phyloP scores from a whole-genome alignment of 2,113 vertebrate genomes.

The Acrocephalus kingi region DNA sequence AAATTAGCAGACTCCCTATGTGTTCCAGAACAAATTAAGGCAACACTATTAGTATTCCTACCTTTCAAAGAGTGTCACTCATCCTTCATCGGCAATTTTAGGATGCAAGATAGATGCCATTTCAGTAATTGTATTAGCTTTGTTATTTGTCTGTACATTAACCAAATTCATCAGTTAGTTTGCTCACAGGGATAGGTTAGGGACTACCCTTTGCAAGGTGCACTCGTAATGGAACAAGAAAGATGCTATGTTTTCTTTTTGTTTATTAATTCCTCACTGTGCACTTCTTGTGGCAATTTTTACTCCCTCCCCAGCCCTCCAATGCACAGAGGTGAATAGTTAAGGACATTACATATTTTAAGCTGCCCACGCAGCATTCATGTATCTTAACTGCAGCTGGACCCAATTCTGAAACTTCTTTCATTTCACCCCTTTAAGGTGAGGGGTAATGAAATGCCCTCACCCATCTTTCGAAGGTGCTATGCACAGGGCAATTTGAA shows the following conservation, averaged over 20 bases:
- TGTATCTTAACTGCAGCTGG: neutral
- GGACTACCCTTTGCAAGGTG: neutral
- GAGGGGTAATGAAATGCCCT: neutral
- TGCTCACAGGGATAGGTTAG: neutral
- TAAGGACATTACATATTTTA: neutral
- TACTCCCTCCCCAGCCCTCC: neutral
- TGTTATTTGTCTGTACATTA: neutral
- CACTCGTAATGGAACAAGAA: neutral
- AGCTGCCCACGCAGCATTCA: fast-evolving
- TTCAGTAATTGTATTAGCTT: neutral
- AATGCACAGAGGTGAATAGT: neutral
- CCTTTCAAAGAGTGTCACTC: neutral
- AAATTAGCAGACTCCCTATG: neutral
- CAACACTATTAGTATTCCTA: neutral
- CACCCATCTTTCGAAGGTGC: neutral
- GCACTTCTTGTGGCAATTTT: neutral
- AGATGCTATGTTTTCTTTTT: neutral
- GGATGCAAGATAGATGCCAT: neutral
- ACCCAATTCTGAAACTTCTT: neutral
- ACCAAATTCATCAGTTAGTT: neutral
- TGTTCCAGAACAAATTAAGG: neutral
- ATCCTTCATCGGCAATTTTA: neutral
- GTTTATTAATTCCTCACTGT: neutral
- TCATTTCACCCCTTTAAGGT: neutral
- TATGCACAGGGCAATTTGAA: neutral